Conservation (phyloP, 2,888 invertebrate genomes). For the Dryomyza anilis region DNA sequence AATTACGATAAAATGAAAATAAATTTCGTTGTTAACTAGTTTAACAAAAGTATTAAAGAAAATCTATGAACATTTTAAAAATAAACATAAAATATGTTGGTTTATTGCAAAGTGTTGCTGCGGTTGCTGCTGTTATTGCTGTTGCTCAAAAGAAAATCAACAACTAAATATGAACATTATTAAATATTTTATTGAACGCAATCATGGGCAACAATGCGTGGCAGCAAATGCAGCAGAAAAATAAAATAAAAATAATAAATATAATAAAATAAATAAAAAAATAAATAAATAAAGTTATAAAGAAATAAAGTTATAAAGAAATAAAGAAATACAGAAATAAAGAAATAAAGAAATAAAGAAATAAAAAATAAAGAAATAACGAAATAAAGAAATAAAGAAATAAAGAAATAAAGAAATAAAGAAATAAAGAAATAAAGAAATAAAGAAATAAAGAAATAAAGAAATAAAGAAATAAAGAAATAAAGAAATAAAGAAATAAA, state of each 20-base stretch:
- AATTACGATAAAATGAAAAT: no score
- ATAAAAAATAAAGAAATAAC: background rate
- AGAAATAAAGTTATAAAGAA: background rate
- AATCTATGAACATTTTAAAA: background rate
- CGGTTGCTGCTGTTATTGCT: background rate
- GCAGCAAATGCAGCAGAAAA: background rate
- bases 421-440: background rate
- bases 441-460: no score
- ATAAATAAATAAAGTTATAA: background rate
- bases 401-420: background rate
- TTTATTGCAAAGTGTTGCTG: no score
- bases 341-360: background rate
- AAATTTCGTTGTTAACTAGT: background rate
- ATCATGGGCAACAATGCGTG: constrained; percentile 12
- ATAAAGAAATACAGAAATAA: background rate
- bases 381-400: no score
- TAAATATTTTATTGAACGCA: background rate
- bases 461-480: no score
- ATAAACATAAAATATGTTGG: background rate
- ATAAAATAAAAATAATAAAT: background rate
- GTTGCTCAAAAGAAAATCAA: background rate
- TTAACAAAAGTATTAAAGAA: background rate
- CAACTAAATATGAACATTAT: background rate
- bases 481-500: no score
- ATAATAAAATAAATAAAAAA: background rate